Evolutionary conservation across 1,140 invertebrate genomes (phyloP), one percentile per base, ranked within the genome.

Genomic region (Globodera rostochiensis): DNA sequence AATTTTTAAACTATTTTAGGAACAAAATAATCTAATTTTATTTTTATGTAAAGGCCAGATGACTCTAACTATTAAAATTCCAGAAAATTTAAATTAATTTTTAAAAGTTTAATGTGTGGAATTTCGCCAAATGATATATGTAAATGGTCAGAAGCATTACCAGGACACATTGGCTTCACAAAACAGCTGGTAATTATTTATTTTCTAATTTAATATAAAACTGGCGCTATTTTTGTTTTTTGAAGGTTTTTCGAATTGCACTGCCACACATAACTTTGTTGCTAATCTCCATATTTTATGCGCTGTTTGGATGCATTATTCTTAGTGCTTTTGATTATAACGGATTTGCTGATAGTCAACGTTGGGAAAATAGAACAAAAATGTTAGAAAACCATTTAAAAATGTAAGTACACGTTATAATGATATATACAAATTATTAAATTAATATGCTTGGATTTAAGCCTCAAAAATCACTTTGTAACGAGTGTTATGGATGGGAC

Each of bases 141-240:
- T 73, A 80, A 80, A 21, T 89, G 88, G 71, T 80, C 88, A 8
- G 88, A 89, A 73, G 80, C 89, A n/a, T 83, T 83, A 36, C 88
- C 88, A 6, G 87, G 87, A 21, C 88, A 89, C 74, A 89, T 89
- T 80, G 88, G 88, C 6, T 81, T 89, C 67, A 89, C 88, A 5
- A 89, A 89, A 78, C 88, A 89, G 77, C 76, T 89, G 82, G 87
- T 89, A 67, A 13, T 15, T 36, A 36, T 1, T 36, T 36, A 36
- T 36, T 36, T 36, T 36, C 36, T 36, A 1, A 1, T 36, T 36
- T 36, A 36, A 36, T 36, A 36, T 3, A 36, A 36, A 36, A 25
- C 25, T 25, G 25, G 36, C 57, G n/a, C 21, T 73, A 84, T 25
- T 36, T 45, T 11, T 46, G 36, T 57, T 60, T 73, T 53, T 36